Evolutionary conservation across 2,888 invertebrate genomes (phyloP), one percentile per base, ranked within the genome.

Genomic region (Volucella zonaria): DNA sequence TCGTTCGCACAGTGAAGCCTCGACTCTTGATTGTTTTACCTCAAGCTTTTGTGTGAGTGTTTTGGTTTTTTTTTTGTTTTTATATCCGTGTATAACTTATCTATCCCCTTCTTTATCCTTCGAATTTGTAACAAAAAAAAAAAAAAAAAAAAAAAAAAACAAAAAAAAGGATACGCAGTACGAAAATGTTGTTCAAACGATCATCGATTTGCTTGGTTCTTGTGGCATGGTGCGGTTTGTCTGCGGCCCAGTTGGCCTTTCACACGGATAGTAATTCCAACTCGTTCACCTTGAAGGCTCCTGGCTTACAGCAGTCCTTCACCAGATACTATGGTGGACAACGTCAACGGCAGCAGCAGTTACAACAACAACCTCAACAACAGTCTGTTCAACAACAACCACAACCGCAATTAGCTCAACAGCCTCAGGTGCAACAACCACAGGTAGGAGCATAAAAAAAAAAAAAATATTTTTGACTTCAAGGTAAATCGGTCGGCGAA

Each of bases 231-330:
- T 87, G 87, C 38, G 56, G 87, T n/a, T 43, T 54, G 0, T 74
- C 87, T 62, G 14, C 71, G 9, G 90, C 90, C 31, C 92, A 92
- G 81, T 87, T 92, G 75, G 88, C 91, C 62, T 90, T 89, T 58
- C 92, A 92, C 87, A 89, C 89, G 12, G 92, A 92, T 80, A 89
- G 91, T 54, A 90, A 90, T 83, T 87, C 88, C 10, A 92, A 92
- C 75, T 91, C 92, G 15, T 92, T 90, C 56, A 90, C 90, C 8
- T 77, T 92, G 38, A 91, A 91, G 87, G 88, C 92, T n/a, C 92
- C 92, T 11, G 88, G 89, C 14, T 80, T 90, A 79, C 91, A 91
- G 86, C 92, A 92, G 82, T 90, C 89, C 56, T 92, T 91, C 71
- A 91, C 91, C 2, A 88, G 92, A 8, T 90, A 89, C 68, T 92